These are phyloP conservation scores for Oscheius sp. DNA, from an alignment of 2,888 invertebrate species.

Conservation along the genomic window DNA sequence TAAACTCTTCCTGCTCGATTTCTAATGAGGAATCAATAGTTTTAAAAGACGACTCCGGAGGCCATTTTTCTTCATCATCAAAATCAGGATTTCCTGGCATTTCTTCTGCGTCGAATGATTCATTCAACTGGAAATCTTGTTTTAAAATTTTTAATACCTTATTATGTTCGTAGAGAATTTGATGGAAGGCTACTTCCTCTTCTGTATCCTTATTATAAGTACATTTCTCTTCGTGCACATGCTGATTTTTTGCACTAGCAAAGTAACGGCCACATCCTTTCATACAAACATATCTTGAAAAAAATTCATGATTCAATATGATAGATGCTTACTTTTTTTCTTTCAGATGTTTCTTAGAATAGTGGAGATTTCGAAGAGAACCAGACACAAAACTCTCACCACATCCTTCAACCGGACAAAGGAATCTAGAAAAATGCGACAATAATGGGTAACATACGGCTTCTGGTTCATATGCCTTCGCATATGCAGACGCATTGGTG, in stretches of 20 bases:
- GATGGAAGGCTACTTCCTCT: slow-evolving; percentile 11
- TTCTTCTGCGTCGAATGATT: not conserved
- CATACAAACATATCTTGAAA: slow-evolving; percentile 54
- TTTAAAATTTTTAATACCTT: not conserved
- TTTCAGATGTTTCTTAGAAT: slow-evolving; percentile 50
- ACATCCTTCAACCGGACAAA: slow-evolving; percentile 45
- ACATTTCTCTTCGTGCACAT: slow-evolving; percentile 50
- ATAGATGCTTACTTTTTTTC: slow-evolving; percentile 40
- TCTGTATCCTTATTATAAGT: slow-evolving; percentile 17
- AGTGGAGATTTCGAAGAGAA: slow-evolving; percentile 56
- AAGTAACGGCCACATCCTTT: slow-evolving; percentile 62
- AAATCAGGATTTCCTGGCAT: no score
- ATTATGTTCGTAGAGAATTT: slow-evolving; percentile 8
- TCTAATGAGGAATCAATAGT: no score
- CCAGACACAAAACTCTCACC: slow-evolving; percentile 47
- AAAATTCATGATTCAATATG: not conserved
- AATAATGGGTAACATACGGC: slow-evolving; percentile 27
- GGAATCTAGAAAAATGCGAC: slow-evolving; percentile 24
- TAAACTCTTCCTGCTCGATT: no score
- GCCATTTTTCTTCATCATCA: no score
- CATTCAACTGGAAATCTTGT: not conserved
- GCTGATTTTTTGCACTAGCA: slow-evolving; percentile 41
- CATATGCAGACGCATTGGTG: slow-evolving; percentile 61
- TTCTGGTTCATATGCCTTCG: slow-evolving; percentile 57
- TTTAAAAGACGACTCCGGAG: no score